Evolutionary conservation across 1,140 invertebrate genomes (phyloP).

Genomic region (Leptinotarsa texana): DNA sequence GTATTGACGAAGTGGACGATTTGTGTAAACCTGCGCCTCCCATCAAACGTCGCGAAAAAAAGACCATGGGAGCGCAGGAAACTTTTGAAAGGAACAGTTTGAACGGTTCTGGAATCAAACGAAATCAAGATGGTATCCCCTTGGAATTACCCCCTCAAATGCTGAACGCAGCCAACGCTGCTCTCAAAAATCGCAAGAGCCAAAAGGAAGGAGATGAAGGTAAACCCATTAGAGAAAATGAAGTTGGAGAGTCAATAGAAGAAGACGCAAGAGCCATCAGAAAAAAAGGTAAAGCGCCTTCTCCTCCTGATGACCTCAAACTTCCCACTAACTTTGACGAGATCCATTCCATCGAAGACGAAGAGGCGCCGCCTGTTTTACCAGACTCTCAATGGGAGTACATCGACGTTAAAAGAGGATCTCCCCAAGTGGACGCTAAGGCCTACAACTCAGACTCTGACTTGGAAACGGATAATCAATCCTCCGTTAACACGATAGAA

Average conservation of each 20-base stretch:
- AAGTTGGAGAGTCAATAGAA: constrained; percentile 49
- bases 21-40: constrained; percentile 38
- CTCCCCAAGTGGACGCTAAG: constrained; percentile 1
- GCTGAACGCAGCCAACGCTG: constrained; percentile 70
- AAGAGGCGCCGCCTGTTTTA: constrained; percentile 9
- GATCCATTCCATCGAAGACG: constrained; percentile 31
- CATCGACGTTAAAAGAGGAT: constrained; percentile 29
- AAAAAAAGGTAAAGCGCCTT: constrained; percentile 74
- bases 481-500: constrained; percentile 65
- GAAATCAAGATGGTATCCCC: constrained; percentile 64
- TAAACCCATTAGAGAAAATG: constrained; percentile 67
- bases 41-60: constrained; percentile 48
- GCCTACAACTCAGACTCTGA: constrained; percentile 57
- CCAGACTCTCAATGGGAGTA: constrained; percentile 4
- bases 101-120: constrained; percentile 60
- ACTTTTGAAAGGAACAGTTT: constrained; percentile 51
- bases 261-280: constrained; percentile 62
- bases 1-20: constrained; percentile 59
- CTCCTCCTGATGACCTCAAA: constrained; percentile 60
- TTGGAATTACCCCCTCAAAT: constrained; percentile 71
- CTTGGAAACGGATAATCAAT: constrained; percentile 58
- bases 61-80: constrained; percentile 56
- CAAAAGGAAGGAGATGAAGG: constrained; percentile 49
- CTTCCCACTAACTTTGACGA: constrained; percentile 39
- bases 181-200: constrained; percentile 67